Conservation (phyloP, 2,888 invertebrate genomes). For the Noctua fimbriata region DNA sequence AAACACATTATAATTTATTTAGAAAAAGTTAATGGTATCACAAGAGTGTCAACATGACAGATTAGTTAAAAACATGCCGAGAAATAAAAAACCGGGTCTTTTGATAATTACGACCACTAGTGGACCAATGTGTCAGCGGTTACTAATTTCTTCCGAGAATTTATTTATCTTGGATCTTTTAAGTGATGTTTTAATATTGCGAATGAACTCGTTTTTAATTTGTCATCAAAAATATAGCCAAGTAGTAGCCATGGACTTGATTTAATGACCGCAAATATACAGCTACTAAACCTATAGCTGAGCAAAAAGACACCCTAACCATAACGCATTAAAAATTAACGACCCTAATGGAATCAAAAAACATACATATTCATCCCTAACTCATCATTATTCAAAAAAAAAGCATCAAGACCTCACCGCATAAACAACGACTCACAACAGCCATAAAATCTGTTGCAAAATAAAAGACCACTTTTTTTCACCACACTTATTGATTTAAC, state of each 20-base stretch:
- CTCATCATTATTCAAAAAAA: slow-evolving; percentile 42
- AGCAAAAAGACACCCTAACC: background rate
- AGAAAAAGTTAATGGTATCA: slow-evolving; percentile 75
- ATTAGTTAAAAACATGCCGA: slow-evolving; percentile 63
- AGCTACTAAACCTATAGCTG: background rate
- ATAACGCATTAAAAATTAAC: slow-evolving; percentile 2
- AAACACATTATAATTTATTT: slow-evolving; percentile 78
- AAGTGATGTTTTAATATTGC: slow-evolving; percentile 54
- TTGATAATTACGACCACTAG: slow-evolving; percentile 48
- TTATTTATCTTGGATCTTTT: slow-evolving; percentile 40
- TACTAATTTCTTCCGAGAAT: slow-evolving; percentile 62
- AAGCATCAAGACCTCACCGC: slow-evolving; percentile 49
- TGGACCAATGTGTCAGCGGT: slow-evolving; percentile 57
- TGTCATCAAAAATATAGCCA: slow-evolving; percentile 17
- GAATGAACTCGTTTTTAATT: slow-evolving; percentile 45
- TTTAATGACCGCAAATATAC: background rate
- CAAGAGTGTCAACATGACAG: slow-evolving; percentile 75
- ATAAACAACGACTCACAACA: slow-evolving; percentile 54
- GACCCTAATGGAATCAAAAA: slow-evolving; percentile 18
- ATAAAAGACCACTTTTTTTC: slow-evolving; percentile 58
- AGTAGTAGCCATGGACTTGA: too few relatives aligned
- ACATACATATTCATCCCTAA: slow-evolving; percentile 33
- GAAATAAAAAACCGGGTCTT: slow-evolving; percentile 57
- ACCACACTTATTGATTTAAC: slow-evolving; percentile 77
- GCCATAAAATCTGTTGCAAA: slow-evolving; percentile 66